Evolutionary conservation across 2,888 invertebrate species (phyloP).

Genomic region (Heliconius erato): DNA sequence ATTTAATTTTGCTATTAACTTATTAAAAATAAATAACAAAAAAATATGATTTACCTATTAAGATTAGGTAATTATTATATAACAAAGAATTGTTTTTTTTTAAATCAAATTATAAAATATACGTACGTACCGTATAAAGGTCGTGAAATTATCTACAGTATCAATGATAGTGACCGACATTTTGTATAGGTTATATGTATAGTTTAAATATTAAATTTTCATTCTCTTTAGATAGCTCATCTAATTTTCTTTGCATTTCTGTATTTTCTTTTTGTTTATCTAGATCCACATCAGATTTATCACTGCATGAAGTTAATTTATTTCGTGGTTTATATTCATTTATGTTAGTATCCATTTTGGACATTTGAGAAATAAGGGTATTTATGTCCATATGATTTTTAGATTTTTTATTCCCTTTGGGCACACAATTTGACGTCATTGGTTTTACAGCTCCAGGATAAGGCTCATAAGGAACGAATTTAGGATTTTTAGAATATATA

Average conservation of each 20-base stretch:
- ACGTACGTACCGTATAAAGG: slow-evolving; percentile 70
- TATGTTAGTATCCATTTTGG: slow-evolving; percentile 88
- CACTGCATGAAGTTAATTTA: slow-evolving; percentile 70
- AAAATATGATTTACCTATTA: too few relatives aligned
- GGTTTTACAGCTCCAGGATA: slow-evolving; percentile 94
- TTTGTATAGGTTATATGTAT: slow-evolving; percentile 56
- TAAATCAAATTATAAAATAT: background rate
- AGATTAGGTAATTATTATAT: too few relatives aligned
- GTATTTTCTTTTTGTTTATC: slow-evolving; percentile 76
- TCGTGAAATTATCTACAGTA: slow-evolving; percentile 81
- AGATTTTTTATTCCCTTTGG: slow-evolving; percentile 74
- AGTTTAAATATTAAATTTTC: slow-evolving; percentile 72
- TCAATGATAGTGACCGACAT: slow-evolving; percentile 85
- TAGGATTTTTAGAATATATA: slow-evolving; percentile 88
- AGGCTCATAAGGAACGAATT: slow-evolving; percentile 95
- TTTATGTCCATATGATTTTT: slow-evolving; percentile 88
- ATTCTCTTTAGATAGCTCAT: slow-evolving; percentile 88
- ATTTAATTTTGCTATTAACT: background rate
- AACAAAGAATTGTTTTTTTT: background rate
- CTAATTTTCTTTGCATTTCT: slow-evolving; percentile 86
- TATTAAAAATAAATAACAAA: too few relatives aligned
- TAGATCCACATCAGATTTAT: slow-evolving; percentile 62
- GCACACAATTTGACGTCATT: slow-evolving; percentile 86
- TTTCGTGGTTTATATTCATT: slow-evolving; percentile 85
- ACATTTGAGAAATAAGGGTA: slow-evolving; percentile 89